Base-by-base conservation (phyloP, 2,113 vertebrate genomes). In the Odobenus rosmarus region DNA sequence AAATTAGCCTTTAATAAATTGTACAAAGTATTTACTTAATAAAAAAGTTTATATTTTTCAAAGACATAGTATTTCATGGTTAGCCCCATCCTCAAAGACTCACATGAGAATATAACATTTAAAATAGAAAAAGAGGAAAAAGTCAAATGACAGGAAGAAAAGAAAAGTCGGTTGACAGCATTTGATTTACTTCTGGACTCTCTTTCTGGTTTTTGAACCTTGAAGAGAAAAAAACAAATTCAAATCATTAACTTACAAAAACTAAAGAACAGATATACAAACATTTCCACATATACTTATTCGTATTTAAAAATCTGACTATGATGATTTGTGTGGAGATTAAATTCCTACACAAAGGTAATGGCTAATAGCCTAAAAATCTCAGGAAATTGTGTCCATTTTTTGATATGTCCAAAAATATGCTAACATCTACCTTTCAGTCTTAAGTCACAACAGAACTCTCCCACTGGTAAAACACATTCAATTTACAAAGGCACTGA, bases 171-270 rank as follows among this genome's bases (percentile, higher is more conserved):
- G 71, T 79, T 98, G 81, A 74, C 90, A 86, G 92, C 80, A 97
- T 88, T 67, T 46, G 84, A 76, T 91, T 98, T 97, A 99, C 83
- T 99, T 99, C 97, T 97, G 97, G 51, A 96, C 90, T 97, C 96
- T 98, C 97, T 95, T 99, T 94, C 97, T 98, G 88, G 97, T 96
- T 98, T 92, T 98, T 92, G 94, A 94, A 96, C 92, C 96, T 98
- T 97, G 23, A 96, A 96, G 46, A 96, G 64, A 93, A 98, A 95
- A 95, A 93, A 95, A 98, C 36, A 96, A 57, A 95, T 81, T 81
- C 57, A 57, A 90, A 81, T 59, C 77, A 77, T 33, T 92, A 87
- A 96, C 55, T 96, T 85, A 96, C 2, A 88, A 84, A 96, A 71
- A 33, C 84, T 84, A 84, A 88, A 84, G n/a, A 81, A 88, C 12